Conservation (phyloP, 2,113 vertebrate species). For the Zosterops hypoxanthus region DNA sequence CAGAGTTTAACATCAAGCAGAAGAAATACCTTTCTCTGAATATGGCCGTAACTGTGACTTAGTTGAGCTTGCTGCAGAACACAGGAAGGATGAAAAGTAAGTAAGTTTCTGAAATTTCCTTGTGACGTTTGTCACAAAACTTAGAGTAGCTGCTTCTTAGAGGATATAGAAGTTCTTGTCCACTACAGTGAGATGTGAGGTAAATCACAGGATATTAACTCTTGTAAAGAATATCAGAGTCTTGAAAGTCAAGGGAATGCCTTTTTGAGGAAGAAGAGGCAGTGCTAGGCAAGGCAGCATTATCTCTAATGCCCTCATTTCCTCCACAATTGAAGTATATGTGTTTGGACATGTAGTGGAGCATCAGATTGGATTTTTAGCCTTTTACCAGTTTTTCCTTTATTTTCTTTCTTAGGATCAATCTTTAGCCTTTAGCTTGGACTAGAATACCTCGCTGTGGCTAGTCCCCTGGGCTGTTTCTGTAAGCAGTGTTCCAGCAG, state of each 20-base stretch:
- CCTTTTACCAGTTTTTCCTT: neutral
- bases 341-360: neutral
- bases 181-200: neutral
- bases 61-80: neutral
- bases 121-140: neutral
- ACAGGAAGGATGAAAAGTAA: neutral
- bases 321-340: neutral
- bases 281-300: neutral
- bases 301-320: neutral
- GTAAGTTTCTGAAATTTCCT: neutral
- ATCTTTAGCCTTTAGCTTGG: neutral
- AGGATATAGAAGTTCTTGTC: neutral
- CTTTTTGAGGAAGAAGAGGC: neutral
- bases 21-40: neutral
- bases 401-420: neutral
- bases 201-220: neutral
- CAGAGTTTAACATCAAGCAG: neutral
- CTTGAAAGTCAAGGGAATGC: neutral
- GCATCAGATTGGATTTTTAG: constrained; percentile 13
- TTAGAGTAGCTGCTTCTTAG: neutral
- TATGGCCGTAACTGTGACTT: neutral
- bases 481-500: neutral
- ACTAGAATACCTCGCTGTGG: neutral
- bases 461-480: neutral
- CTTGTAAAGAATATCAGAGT: neutral